Conservation (phyloP, 1,140 invertebrate species). For the Diploscapter pachys region DNA sequence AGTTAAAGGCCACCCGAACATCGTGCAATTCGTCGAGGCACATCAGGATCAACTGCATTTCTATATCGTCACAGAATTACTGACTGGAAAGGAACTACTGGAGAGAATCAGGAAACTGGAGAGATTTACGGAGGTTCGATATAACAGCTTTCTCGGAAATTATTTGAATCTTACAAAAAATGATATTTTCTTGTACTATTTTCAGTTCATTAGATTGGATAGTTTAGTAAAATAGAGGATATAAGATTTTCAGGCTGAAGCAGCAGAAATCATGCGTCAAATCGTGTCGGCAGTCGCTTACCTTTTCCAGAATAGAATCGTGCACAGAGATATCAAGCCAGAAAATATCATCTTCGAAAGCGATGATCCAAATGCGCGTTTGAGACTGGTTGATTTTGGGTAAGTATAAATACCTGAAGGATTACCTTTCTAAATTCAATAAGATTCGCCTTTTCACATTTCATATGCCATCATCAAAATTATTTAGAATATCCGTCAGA, state of each 20-base stretch:
- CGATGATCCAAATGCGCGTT: conserved; percentile 66
- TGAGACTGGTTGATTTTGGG: conserved; percentile 85
- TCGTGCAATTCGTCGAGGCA: conserved; percentile 79
- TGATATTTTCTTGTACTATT: too few species aligned
- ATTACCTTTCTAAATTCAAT: too few species aligned
- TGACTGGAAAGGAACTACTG: conserved; percentile 82
- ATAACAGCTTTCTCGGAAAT: too few species aligned
- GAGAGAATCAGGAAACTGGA: conserved; percentile 68
- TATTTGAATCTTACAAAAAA: too few species aligned
- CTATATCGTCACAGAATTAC: conserved; percentile 66
- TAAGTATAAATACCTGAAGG: too few species aligned
- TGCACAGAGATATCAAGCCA: conserved; percentile 85
- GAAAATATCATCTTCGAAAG: conserved; percentile 78
- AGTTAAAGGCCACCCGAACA: conserved; percentile 82
- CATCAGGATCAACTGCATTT: conserved; percentile 72
- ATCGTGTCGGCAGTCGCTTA: conserved; percentile 76
- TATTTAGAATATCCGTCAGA: too few species aligned
- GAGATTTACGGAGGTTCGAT: conserved; percentile 67
- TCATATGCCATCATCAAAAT: too few species aligned
- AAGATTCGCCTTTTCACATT: too few species aligned
- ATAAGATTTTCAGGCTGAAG: conserved; percentile 61
- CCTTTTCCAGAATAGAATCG: conserved; percentile 76
- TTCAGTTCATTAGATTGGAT: too few species aligned
- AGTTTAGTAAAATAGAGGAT: too few species aligned
- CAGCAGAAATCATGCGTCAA: conserved; percentile 71